Base-by-base conservation (phyloP, 37 sponge, comb jelly and placozoan species). In the Beroe forskalii region DNA sequence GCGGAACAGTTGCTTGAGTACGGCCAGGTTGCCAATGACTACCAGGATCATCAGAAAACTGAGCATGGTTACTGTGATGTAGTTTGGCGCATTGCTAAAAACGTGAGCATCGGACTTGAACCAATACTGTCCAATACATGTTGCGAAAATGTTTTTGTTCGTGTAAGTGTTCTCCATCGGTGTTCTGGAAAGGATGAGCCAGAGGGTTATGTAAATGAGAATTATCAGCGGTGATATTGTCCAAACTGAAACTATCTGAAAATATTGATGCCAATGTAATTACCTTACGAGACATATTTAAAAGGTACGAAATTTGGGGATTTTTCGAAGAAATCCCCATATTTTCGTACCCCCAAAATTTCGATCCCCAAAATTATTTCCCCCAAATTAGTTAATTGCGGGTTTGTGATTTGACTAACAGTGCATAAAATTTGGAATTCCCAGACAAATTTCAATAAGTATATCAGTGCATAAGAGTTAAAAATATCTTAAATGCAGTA, bases 51-150 rank as follows among this genome's bases (percentile, higher is more conserved):
- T 80, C 24, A 80, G 55, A 2, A 80, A 25, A 23, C 38, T 44
- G 30, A 80, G 86, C 28, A 80, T 24, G 3, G 55, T 27, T 40
- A 80, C 55, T 3, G 86, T 44, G 3, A 80, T 20, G 40, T 80
- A 80, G 55, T 23, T 44, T 4, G 86, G 86, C 0, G 35, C 55
- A 43, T 80, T 80, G 86, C 27, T 14, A 2, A 80, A 37, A 3
- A 44, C 44, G 86, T 80, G 86, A n/a, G 40, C 48, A 1, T 80
- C 55, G 20, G 28, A 20, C 30, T 37, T 32, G 30, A 80, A 37
- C 86, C 86, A 80, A 48, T 80, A 80, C 55, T 80, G 55, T 44
- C 86, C 86, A 25, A 80, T 80, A 80, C 86, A 80, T 9, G 35
- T 37, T 4, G 86, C 42, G 86, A 80, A 80, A 9, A 80, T 41